phyloP scores from a whole-genome alignment of 2,888 invertebrate species.

The Mermis nigrescens region DNA sequence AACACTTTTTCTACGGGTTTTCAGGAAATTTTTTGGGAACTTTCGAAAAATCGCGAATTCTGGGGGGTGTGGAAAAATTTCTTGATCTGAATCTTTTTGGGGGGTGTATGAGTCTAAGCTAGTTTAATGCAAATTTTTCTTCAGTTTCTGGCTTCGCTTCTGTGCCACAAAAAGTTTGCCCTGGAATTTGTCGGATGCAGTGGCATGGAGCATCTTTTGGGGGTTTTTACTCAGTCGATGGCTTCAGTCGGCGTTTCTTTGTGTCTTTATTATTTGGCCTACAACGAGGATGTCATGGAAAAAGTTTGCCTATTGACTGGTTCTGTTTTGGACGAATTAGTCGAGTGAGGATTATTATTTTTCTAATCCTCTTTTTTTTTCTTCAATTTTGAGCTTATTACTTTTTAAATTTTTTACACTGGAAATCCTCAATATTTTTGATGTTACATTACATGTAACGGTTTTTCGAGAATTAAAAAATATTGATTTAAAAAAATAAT shows the following conservation, averaged over 20 bases:
- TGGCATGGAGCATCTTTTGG: conserved; percentile 63
- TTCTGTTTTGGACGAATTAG: conserved; percentile 21
- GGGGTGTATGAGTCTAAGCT: background rate
- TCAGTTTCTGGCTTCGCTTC: conserved; percentile 68
- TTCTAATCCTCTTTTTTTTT: no score
- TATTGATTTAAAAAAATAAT: no score
- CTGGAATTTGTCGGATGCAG: conserved; percentile 76
- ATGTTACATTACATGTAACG: no score
- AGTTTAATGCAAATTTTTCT: conserved; percentile 9
- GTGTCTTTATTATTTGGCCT: conserved; percentile 83
- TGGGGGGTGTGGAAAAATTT: no score
- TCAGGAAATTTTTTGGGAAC: no score
- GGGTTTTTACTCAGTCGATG: conserved; percentile 75
- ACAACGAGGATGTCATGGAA: conserved; percentile 94
- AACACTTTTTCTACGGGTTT: background rate
- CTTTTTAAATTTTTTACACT: no score
- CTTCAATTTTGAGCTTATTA: no score
- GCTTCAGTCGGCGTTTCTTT: conserved; percentile 90
- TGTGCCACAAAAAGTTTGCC: conserved; percentile 94
- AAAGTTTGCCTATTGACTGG: conserved; percentile 60
- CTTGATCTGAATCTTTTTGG: background rate
- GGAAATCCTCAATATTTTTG: no score
- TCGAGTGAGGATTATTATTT: conserved; percentile 26
- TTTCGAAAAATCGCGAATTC: no score
- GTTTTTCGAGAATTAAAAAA: no score